Evolutionary conservation across 2,113 vertebrate genomes (phyloP).

Genomic region (Abramis brama): DNA sequence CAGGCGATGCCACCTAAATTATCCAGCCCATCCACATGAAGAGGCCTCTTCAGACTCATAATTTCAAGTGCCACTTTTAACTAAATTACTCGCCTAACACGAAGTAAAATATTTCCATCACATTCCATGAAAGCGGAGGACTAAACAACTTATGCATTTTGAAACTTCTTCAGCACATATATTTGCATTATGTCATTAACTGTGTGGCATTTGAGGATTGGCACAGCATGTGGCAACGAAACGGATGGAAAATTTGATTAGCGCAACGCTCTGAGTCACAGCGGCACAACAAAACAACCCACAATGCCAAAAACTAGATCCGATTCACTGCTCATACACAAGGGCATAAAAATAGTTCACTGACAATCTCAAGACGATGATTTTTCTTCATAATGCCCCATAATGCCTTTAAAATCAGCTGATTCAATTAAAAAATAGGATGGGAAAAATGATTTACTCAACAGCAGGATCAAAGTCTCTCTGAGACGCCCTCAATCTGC

Average conservation of each 20-base stretch:
- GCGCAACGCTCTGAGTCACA: neutral
- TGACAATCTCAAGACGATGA: slow-evolving; percentile 1
- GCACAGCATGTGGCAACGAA: slow-evolving; percentile 7
- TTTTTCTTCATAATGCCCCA: slow-evolving; percentile 5
- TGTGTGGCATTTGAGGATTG: neutral
- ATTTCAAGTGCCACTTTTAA: slow-evolving; percentile 23
- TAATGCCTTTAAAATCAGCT: slow-evolving; percentile 12
- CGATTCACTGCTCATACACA: slow-evolving; percentile 2
- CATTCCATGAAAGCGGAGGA: neutral
- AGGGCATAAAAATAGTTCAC: slow-evolving; percentile 9
- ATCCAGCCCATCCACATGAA: slow-evolving; percentile 19
- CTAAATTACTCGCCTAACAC: slow-evolving; percentile 21
- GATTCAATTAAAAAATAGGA: slow-evolving; percentile 12
- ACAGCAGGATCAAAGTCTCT: slow-evolving; percentile 14
- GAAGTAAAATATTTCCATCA: slow-evolving; percentile 18
- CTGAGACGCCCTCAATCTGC: slow-evolving; percentile 19
- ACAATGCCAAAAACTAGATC: slow-evolving; percentile 3
- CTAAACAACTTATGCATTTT: neutral
- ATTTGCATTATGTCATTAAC: slow-evolving; percentile 25
- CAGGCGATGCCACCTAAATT: slow-evolving; percentile 7
- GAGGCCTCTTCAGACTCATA: slow-evolving; percentile 27
- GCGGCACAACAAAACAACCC: neutral
- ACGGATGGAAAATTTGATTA: slow-evolving; percentile 28
- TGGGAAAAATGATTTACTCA: neutral
- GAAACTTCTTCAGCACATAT: slow-evolving; percentile 2